Base-by-base conservation (phyloP, 1,140 invertebrate species). In the Diorhabda carinulata region DNA sequence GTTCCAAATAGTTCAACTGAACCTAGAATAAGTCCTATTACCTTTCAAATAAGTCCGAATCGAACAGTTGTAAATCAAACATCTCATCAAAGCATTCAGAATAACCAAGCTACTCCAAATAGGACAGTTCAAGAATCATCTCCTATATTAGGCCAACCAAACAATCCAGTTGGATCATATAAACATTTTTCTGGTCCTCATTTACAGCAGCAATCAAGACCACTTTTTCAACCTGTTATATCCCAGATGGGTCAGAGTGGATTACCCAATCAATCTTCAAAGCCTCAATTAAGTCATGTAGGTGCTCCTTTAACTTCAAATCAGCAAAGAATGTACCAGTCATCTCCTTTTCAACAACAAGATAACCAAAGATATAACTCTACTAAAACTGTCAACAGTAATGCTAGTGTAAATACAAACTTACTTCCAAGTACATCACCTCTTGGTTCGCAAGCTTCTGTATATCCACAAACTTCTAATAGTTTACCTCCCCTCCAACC, bases 1-100 rank as follows among this genome's bases (percentile, higher is more conserved):
- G 43, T 61, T 61, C 25, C 57, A 44, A 10, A 10, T 61, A 64
- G 25, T 52, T 45, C n/a, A 58, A 64, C 41, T 57, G 43, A 45
- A 5, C 43, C 42, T 10, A 62, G n/a, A 64, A 45, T 62, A 70
- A 73, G 70, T 66, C 70, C 58, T 64, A 43, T 65, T 62, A 64
- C 9, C 68, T 67, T 25, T 71, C 72, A 62, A 64, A 62, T 25
- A 62, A 57, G 43, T 40, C 62, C 63, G n/a, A 61, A 64, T 9
- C 71, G 65, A 41, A n/a, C 64, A 44, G 71, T 65, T 40, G 64
- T 71, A 70, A 71, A 65, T 69, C 69, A 67, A 57, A 70, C 66
- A 67, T 43, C 67, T 57, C 70, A 66, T 47, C 70, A 66, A 5
- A 43, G 69, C 64, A 64, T 75, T 60, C 69, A 68, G 69, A 64